Evolutionary conservation across 2,888 invertebrate species (phyloP), one percentile per base, ranked within the genome.

Genomic region (Euzophera pinguis): DNA sequence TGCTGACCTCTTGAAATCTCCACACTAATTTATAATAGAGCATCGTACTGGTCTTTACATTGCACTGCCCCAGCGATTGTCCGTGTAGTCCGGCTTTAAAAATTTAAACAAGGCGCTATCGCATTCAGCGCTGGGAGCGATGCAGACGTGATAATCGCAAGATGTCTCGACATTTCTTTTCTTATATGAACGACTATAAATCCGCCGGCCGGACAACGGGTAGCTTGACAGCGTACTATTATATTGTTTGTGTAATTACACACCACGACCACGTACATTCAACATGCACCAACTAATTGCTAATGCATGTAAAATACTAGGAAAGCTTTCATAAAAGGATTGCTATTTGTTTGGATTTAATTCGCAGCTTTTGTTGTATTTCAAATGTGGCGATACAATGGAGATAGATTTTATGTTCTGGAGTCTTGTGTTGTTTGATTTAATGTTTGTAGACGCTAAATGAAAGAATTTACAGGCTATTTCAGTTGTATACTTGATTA

Each of bases 201-300:
- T 78, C 80, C 73, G 60, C 69, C 63, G 57, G 59, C 63, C 69
- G 70, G 78, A 72, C 75, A 75, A 72, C 71, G 72, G 68, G 60
- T 60, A 61, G 64, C 67, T 14, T 70, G 81, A 81, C 83, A 82
- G 78, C 66, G 56, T 70, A 69, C 80, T 75, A 82, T 84, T 87
- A 86, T 81, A 81, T 81, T 78, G 81, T 85, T 85, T 80, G 78
- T 78, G 79, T 87, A 87, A 86, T 87, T 84, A 75, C 71, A 79
- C 70, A 62, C 67, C 71, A 62, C 71, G 63, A 69, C 66, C 73
- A 32, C 45, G 32, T 45, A 45, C 75, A 75, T 73, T 76, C 78
- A 75, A 61, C 70, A 60, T 68, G 62, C 59, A 57, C 63, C 62
- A 60, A 52, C 69, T 75, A 78, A 75, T 83, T 80, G 78, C 78